Evolutionary conservation across 2,797 vertebrate species (phyloP).

Genomic region (Sebastes iracundus): DNA sequence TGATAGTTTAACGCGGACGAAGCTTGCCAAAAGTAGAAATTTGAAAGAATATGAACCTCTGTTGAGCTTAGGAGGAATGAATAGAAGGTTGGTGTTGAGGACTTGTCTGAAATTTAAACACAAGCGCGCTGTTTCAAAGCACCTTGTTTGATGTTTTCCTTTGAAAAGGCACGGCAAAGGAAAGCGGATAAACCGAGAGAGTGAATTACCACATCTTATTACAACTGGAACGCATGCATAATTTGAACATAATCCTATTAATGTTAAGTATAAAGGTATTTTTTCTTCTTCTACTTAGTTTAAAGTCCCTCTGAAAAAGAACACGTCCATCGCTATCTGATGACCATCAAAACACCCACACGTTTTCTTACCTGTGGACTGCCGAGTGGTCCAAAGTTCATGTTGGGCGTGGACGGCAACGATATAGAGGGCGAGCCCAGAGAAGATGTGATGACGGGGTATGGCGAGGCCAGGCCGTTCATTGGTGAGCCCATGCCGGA

Average conservation of each 20-base stretch:
- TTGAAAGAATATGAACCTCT: conserved; percentile 5
- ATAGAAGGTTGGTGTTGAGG: not conserved
- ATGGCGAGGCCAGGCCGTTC: conserved; percentile 86
- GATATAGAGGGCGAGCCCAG: conserved; percentile 85
- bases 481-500: conserved; percentile 81
- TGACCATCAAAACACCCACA: not conserved
- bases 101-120: not conserved
- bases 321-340: not conserved
- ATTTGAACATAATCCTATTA: not conserved
- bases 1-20: not conserved
- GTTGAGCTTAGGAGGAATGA: not conserved
- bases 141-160: not conserved
- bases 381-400: conserved; percentile 85
- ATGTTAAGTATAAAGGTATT: not conserved
- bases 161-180: not conserved
- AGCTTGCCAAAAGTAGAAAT: conserved; percentile 9
- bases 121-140: not conserved
- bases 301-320: not conserved
- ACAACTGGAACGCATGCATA: not conserved
- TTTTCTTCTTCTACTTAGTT: not conserved
- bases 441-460: conserved; percentile 90
- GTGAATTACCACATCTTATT: not conserved
- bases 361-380: conserved; percentile 87
- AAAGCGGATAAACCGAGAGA: not conserved
- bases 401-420: conserved; percentile 84